These are phyloP conservation scores for Phalera bucephala DNA, from an alignment of 2,888 invertebrate genomes.

Conservation along the genomic window DNA sequence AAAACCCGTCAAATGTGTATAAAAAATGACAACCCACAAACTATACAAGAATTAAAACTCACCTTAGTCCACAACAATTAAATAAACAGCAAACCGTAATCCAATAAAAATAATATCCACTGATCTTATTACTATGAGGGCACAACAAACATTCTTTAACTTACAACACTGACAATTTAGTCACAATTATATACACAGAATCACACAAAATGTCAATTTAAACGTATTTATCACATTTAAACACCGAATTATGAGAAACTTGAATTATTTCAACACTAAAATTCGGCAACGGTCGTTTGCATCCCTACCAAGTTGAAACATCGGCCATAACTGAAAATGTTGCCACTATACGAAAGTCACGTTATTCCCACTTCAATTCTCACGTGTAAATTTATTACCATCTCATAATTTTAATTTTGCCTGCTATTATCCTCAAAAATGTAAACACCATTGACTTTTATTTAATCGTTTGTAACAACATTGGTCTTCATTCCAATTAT, in stretches of 20 bases:
- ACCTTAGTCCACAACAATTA: constrained; percentile 67
- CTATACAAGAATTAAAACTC: constrained; percentile 39
- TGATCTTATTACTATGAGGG: constrained; percentile 74
- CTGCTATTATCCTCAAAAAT: no score
- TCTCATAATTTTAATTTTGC: constrained; percentile 3
- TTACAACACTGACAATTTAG: constrained; percentile 61
- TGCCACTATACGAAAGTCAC: constrained; percentile 60
- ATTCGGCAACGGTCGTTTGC: constrained; percentile 62
- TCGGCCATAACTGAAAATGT: constrained; percentile 79
- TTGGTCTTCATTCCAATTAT: no score
- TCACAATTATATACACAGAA: constrained; percentile 59
- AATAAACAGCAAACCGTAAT: constrained; percentile 74
- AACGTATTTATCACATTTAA: constrained; percentile 53
- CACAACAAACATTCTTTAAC: constrained; percentile 75
- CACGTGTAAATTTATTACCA: constrained; percentile 57
- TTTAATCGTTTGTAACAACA: no score
- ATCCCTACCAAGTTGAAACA: constrained; percentile 65
- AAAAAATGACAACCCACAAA: constrained; percentile 11
- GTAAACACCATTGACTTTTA: no score
- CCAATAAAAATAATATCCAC: constrained; percentile 74
- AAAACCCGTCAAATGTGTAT: constrained; percentile 24
- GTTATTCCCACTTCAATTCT: constrained; percentile 48
- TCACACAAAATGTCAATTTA: constrained; percentile 51
- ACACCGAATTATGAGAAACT: constrained; percentile 65
- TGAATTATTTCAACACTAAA: constrained; percentile 65